Evolutionary conservation across 2,113 vertebrate species (phyloP).

Genomic region (Mesoclemmys tuberculata): DNA sequence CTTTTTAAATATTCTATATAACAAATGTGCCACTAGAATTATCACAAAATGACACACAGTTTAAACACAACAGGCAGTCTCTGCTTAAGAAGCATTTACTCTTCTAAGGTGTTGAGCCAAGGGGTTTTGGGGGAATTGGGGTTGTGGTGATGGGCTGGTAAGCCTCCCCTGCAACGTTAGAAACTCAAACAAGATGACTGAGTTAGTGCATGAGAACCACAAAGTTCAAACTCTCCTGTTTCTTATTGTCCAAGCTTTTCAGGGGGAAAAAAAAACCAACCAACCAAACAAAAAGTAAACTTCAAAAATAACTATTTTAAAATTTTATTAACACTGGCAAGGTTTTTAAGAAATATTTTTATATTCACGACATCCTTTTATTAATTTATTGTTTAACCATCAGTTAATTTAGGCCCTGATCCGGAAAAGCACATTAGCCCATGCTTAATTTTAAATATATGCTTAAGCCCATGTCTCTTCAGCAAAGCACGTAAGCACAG

Average conservation of each 20-base stretch:
- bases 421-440: not conserved
- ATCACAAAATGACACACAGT: not conserved
- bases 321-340: not conserved
- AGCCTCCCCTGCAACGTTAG: not conserved
- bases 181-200: not conserved
- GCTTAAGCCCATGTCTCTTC: not conserved
- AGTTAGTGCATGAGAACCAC: not conserved
- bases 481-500: not conserved
- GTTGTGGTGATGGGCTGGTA: not conserved
- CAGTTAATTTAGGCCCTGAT: not conserved
- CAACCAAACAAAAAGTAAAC: not conserved
- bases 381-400: not conserved
- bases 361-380: not conserved
- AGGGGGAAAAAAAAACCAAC: not conserved
- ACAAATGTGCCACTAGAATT: not conserved
- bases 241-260: not conserved
- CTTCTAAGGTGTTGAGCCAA: fast-evolving
- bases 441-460: not conserved
- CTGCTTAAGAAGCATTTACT: no score
- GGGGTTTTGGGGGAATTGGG: not conserved
- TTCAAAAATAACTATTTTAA: not conserved
- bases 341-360: not conserved
- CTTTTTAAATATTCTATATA: not conserved
- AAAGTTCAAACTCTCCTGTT: not conserved
- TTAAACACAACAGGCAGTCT: not conserved